Percentiles rank a stretch among this genome's conserved stretches.
These are phyloP conservation scores for Eubasilissa splendida DNA, from an alignment of 2,888 invertebrate species.

Conservation along the genomic window DNA sequence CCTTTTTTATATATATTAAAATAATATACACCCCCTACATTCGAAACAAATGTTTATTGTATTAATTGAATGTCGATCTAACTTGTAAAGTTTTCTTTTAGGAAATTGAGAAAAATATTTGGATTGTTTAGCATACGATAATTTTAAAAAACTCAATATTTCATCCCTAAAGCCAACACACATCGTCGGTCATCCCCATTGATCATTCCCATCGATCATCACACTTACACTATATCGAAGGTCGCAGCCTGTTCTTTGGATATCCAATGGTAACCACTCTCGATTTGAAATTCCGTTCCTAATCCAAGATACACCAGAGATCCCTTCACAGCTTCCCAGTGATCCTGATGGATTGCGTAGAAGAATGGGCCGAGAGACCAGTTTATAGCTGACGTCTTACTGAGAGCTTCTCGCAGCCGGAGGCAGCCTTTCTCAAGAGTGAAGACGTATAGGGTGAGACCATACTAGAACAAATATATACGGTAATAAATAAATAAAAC, in stretches of 20 bases:
- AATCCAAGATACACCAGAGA: constrained; percentile 58
- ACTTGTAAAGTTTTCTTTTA: too few relatives aligned
- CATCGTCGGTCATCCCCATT: too few relatives aligned
- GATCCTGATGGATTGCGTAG: constrained; percentile 59
- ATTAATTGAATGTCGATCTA: too few relatives aligned
- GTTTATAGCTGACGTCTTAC: constrained; percentile 60
- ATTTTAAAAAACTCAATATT: too few relatives aligned
- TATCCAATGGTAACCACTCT: constrained; percentile 57
- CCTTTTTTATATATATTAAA: too few relatives aligned
- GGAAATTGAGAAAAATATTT: too few relatives aligned
- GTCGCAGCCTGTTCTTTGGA: constrained; percentile 56
- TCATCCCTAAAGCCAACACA: too few relatives aligned
- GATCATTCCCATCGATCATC: too few relatives aligned
- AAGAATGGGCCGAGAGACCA: constrained; percentile 60
- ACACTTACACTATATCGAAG: constrained; percentile 56
- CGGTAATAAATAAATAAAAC: not conserved
- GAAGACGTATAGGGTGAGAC: constrained; percentile 58
- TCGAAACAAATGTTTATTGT: too few relatives aligned
- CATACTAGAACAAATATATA: constrained; percentile 1
- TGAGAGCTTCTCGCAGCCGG: constrained; percentile 59
- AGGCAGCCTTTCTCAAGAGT: constrained; percentile 60
- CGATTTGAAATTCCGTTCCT: constrained; percentile 32
- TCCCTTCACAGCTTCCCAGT: constrained; percentile 58
- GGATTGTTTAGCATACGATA: too few relatives aligned
- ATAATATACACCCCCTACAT: too few relatives aligned